Percentiles rank a stretch among this genome's conserved stretches.
Evolutionary conservation across 2,113 vertebrate genomes (phyloP).

Genomic region (Capreolus pygargus): DNA sequence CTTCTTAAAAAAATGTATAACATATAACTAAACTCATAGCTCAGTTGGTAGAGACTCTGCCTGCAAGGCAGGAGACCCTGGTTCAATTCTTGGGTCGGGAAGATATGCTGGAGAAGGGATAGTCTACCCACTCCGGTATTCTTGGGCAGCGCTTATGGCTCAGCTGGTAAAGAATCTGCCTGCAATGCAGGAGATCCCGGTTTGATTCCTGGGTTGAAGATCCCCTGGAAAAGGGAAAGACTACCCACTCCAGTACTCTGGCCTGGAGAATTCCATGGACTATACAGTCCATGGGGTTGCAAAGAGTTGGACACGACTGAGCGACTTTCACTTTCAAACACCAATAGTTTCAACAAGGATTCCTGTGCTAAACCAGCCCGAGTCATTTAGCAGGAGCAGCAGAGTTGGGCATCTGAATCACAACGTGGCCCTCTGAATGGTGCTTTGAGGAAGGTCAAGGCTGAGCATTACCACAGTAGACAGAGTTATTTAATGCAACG

Average conservation of each 20-base stretch:
- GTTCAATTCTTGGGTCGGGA: neutral
- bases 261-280: neutral
- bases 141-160: neutral
- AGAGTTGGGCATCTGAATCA: neutral
- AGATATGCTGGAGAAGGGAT: neutral
- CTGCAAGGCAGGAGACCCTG: neutral
- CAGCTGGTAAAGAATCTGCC: neutral
- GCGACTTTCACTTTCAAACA: neutral
- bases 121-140: neutral
- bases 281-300: neutral
- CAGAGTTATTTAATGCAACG: neutral
- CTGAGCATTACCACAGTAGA: neutral
- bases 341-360: neutral
- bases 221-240: neutral
- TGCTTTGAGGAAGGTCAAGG: neutral
- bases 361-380: neutral
- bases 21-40: neutral
- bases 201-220: neutral
- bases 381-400: too few species aligned
- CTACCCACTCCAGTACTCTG: neutral
- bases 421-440: fast-evolving
- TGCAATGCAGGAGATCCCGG: neutral
- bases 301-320: neutral
- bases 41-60: neutral
- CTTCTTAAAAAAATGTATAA: neutral